Base-by-base conservation (phyloP, 2,113 vertebrate genomes). In the Esox niger region DNA sequence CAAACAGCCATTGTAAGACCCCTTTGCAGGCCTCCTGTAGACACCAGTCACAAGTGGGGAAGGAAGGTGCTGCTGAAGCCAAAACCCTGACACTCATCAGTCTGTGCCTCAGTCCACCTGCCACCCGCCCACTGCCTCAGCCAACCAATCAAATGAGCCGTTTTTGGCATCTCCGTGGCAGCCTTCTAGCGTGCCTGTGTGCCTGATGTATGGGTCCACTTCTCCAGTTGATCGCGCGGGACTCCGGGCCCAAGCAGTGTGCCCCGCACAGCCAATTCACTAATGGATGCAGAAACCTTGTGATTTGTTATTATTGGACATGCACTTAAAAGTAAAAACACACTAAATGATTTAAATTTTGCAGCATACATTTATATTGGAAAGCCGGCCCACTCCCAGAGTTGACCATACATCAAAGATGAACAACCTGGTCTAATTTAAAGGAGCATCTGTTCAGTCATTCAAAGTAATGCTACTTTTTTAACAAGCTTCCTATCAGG, bases 241-340 rank as follows among this genome's bases (percentile, higher is more conserved):
- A 15, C 35, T 38, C 10, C 35, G 9, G 11, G 10, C 15, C n/a
- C 52, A 26, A n/a, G n/a, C 54, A 59, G n/a, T 21, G 35, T 65
- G 56, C n/a, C 10, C 82, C 30, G 79, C 85, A 80, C 62, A 89
- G 82, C 79, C 86, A 90, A 88, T 91, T 86, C 86, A 78, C 87
- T 90, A 90, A 91, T 89, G 84, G 86, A 89, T 87, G 86, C 86
- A 81, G 82, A 84, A 90, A 85, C 79, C 86, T 88, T 87, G 83
- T 88, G 86, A 87, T 88, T 89, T 87, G 88, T 84, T 87, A 85
- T 89, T 86, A 85, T 86, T 82, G 84, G 85, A 88, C 81, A 85
- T 79, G 70, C 38, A 73, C 83, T 86, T 84, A 43, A 10, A 74
- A 86, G 79, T 86, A 86, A 87, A 86, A 87, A n/a, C 62, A 70